Evolutionary conservation across 1,140 invertebrate genomes (phyloP).

Genomic region (Anthonomus grandis): DNA sequence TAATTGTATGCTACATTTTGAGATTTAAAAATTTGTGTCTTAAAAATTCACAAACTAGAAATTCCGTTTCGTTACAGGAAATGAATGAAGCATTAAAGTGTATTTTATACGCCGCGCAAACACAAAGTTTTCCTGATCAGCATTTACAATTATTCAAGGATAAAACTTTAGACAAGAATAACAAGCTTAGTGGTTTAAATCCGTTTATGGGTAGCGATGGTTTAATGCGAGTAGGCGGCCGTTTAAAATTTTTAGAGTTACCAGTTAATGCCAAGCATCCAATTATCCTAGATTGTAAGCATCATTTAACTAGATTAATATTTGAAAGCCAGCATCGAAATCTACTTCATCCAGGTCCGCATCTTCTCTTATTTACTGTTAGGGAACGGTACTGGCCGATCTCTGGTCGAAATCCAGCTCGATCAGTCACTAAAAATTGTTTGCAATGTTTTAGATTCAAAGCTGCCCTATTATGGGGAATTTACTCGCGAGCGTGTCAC

Average conservation of each 20-base stretch:
- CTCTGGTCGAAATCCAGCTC: conserved; percentile 16
- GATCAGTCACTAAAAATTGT: conserved; percentile 28
- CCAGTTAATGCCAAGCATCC: conserved; percentile 41
- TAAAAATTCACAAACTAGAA: too few species aligned
- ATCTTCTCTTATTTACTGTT: conserved; percentile 25
- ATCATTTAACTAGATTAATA: conserved; percentile 29
- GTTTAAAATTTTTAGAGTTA: conserved; percentile 39
- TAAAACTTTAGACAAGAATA: too few species aligned
- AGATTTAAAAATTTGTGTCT: too few species aligned
- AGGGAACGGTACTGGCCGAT: conserved; percentile 35
- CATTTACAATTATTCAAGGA: too few species aligned
- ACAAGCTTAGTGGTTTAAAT: conserved; percentile 1
- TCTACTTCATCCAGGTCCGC: conserved; percentile 39
- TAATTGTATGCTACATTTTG: too few species aligned
- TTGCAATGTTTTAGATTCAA: not conserved
- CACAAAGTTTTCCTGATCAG: too few species aligned
- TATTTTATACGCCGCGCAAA: too few species aligned
- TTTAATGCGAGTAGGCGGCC: conserved; percentile 47
- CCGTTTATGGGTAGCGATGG: conserved; percentile 28
- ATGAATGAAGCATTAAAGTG: too few species aligned
- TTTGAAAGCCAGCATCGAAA: conserved; percentile 22
- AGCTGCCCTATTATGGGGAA: not conserved
- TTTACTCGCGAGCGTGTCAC: not conserved
- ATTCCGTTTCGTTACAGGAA: too few species aligned
- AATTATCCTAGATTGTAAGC: conserved; percentile 42